phyloP scores from a whole-genome alignment of 2,888 invertebrate genomes.

The Dicycla oo region DNA sequence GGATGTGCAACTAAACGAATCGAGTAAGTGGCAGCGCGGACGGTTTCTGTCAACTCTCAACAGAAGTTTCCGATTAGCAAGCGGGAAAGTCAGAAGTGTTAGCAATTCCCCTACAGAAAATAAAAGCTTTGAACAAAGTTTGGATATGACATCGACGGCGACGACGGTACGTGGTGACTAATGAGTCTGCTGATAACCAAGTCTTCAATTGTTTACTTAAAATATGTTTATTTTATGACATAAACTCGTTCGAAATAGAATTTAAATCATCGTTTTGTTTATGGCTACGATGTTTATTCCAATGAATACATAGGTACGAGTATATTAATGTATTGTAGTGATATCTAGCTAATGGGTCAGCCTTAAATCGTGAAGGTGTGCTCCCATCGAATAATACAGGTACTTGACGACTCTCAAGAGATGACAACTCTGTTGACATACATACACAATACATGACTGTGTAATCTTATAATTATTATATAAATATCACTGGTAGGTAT shows the following conservation, averaged over 20 bases:
- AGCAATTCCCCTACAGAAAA: conserved; percentile 76
- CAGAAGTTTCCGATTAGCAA: conserved; percentile 85
- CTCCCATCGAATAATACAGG: neutral
- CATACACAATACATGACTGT: conserved; percentile 13
- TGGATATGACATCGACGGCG: conserved; percentile 71
- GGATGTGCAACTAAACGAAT: conserved; percentile 84
- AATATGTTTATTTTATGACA: conserved; percentile 43
- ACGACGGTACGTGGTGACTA: conserved; percentile 73
- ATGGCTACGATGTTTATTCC: no score
- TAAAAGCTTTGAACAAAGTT: conserved; percentile 77
- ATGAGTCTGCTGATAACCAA: conserved; percentile 46
- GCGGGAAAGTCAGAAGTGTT: conserved; percentile 78
- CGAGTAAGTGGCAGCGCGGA: conserved; percentile 86
- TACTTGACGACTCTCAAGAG: conserved; percentile 3
- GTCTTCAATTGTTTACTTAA: conserved; percentile 34
- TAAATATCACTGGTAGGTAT: conserved; percentile 21
- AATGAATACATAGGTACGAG: neutral
- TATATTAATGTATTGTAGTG: neutral
- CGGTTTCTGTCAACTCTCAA: conserved; percentile 87
- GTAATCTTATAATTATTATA: conserved; percentile 17
- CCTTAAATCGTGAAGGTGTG: neutral
- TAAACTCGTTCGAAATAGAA: conserved; percentile 21
- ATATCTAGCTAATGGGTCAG: neutral
- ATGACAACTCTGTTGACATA: conserved; percentile 4
- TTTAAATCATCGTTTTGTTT: conserved; percentile 33